Percentiles rank a stretch among this genome's conserved stretches.
These are phyloP conservation scores for Sebastes steindachneri DNA, from an alignment of 2,797 vertebrate genomes.

Conservation along the genomic window DNA sequence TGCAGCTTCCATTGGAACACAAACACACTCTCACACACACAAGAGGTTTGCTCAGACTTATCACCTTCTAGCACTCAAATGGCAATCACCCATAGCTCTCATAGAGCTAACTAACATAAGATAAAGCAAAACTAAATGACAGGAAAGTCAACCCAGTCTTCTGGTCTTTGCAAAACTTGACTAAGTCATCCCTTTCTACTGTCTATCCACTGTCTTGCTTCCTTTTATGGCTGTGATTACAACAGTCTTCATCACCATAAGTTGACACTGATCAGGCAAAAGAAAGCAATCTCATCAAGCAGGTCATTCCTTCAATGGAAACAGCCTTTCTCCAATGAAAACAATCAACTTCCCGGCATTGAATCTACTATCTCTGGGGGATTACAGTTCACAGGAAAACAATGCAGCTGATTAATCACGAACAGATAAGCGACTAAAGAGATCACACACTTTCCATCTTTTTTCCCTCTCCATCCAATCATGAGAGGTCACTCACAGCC, in stretches of 20 bases:
- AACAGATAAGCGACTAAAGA: constrained; percentile 38
- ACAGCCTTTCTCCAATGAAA: constrained; percentile 31
- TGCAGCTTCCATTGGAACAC: background rate
- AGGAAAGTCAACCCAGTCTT: background rate
- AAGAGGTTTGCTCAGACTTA: background rate
- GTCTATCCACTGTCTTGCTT: background rate
- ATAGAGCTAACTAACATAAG: background rate
- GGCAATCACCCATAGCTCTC: background rate
- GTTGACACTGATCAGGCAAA: constrained; percentile 28
- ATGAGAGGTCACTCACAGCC: constrained; percentile 4
- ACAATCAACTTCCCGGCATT: constrained; percentile 41
- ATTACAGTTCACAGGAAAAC: constrained; percentile 36
- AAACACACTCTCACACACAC: background rate
- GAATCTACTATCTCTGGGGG: background rate
- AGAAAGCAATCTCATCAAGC: constrained; percentile 19
- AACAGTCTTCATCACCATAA: background rate
- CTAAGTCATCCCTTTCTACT: background rate
- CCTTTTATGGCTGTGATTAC: constrained; percentile 7
- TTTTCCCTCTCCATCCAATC: constrained; percentile 22
- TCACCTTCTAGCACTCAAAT: background rate
- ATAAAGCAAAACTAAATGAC: background rate
- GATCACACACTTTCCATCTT: constrained; percentile 30
- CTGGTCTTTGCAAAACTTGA: background rate
- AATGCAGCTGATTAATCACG: constrained; percentile 49
- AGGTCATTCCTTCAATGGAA: constrained; percentile 24